Base-by-base conservation (phyloP, 2,113 vertebrate species). In the Brachypodius melanocephalos region DNA sequence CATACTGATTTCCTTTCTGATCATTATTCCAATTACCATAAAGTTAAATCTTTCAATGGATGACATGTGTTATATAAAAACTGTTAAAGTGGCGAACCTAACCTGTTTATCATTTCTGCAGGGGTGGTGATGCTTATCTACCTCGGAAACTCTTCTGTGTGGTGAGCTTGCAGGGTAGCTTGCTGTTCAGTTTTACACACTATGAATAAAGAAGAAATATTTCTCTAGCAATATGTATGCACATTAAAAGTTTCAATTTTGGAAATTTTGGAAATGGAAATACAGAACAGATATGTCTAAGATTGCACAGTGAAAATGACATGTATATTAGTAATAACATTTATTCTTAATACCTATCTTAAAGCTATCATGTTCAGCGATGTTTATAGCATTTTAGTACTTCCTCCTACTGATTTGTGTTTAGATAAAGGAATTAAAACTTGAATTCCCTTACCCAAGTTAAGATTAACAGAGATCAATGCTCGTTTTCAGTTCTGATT, bases 41-140 rank as follows among this genome's bases (percentile, higher is more conserved):
- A 98, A 93, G 77, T 97, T 95, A 88, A 95, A 80, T 85, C 94
- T 98, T 97, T 76, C 57, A 43, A 92, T 52, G 94, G 95, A 68
- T 95, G 79, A 96, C 97, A 97, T 40, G 75, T 94, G 88, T 97
- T 83, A 87, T 3, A 61, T 34, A 81, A 79, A 52, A 38, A 28
- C 14, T 67, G 84, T 89, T 91, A 5, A 87, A 48, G 11, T 34
- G 52, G 26, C 80, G 51, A 74, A 78, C 36, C 40, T 3, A 52
- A 68, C 46, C 25, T 51, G 54, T 81, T 79, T 82, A 36, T 45
- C 2, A 15, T 73, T 89, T 93, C 65, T 72, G 14, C 48, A 63
- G 89, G 61, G 48, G 36, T 72, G 31, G 0, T 63, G 57, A 21
- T 61, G 40, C n/a, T 75, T 45, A 26, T 62, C 59, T 94, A 21